These are phyloP conservation scores for Chrysolina americana DNA, from an alignment of 2,888 invertebrate genomes.

Conservation along the genomic window DNA sequence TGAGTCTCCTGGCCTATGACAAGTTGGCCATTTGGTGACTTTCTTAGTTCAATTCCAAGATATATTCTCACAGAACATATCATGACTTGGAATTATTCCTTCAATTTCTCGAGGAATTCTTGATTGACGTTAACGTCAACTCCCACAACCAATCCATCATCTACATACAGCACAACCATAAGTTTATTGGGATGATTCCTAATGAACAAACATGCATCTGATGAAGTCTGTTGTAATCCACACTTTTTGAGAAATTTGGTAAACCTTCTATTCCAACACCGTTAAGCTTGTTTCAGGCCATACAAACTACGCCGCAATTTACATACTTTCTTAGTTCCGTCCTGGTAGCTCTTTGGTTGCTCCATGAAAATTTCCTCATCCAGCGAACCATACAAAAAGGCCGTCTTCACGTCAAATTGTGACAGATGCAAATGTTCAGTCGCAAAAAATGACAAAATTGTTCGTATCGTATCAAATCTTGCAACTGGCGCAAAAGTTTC, in stretches of 20 bases:
- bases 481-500: constrained; percentile 37
- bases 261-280: constrained; percentile 40
- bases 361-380: constrained; percentile 36
- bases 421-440: constrained; percentile 32
- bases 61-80: background rate
- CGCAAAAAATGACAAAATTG: constrained; percentile 34
- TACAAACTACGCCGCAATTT: constrained; percentile 34
- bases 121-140: constrained; percentile 1
- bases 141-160: constrained; percentile 36
- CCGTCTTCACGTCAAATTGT: constrained; percentile 41
- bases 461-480: constrained; percentile 37
- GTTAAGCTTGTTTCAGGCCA: constrained; percentile 38
- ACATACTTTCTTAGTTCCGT: constrained; percentile 33
- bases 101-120: background rate
- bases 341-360: constrained; percentile 31
- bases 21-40: background rate
- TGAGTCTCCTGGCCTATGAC: background rate
- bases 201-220: constrained; percentile 41
- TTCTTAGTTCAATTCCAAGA: constrained; percentile 3
- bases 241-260: constrained; percentile 32
- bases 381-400: too few relatives aligned
- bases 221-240: constrained; percentile 37
- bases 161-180: constrained; percentile 38
- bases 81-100: background rate
- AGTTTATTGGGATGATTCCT: constrained; percentile 31